Conservation (phyloP, 2,113 vertebrate genomes). For the Numenius arquata region DNA sequence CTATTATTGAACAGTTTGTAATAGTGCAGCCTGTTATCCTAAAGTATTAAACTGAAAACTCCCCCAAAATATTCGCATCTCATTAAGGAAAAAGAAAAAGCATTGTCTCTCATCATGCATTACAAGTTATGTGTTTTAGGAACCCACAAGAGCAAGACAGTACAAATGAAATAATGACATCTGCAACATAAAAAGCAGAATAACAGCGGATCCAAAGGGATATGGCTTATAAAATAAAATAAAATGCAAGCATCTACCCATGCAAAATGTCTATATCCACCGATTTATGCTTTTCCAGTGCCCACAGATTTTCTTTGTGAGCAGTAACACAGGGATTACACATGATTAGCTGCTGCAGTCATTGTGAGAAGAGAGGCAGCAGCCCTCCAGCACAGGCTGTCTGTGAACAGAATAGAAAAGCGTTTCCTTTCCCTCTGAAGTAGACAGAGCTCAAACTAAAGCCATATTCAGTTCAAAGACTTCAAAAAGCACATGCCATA, state of each 20-base stretch:
- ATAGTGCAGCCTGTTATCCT: background rate
- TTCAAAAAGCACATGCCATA: slow-evolving; percentile 24
- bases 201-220: background rate
- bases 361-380: background rate
- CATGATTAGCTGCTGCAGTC: slow-evolving; percentile 18
- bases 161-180: background rate
- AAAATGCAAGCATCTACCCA: background rate
- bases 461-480: slow-evolving; percentile 22
- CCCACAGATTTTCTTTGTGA: background rate
- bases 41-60: background rate
- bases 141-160: background rate
- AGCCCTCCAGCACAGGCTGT: slow-evolving; percentile 17
- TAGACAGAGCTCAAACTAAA: slow-evolving; percentile 29
- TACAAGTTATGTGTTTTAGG: background rate
- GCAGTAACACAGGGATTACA: slow-evolving; percentile 22
- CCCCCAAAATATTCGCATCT: background rate
- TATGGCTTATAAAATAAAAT: background rate
- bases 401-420: slow-evolving; percentile 36
- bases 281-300: background rate
- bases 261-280: background rate
- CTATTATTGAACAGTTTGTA: background rate
- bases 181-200: background rate
- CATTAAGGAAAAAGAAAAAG: background rate
- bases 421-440: slow-evolving; percentile 13
- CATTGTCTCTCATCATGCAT: background rate